Evolutionary conservation across 2,113 vertebrate species (phyloP), one percentile per base, ranked within the genome.

Genomic region (Hystrix cristata): DNA sequence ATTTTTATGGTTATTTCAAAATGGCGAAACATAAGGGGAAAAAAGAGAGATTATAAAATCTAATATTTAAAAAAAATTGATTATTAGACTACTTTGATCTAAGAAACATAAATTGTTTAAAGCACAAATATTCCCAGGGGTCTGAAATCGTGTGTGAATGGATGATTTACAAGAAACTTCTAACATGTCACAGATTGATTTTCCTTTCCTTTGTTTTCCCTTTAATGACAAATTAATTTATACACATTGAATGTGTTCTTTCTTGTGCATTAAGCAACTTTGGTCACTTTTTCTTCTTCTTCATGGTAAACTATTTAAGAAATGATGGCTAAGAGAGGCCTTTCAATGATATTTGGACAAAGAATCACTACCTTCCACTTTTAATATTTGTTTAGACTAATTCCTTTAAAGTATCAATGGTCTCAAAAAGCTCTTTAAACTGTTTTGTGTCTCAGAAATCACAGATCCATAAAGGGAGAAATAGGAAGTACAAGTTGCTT

Each of bases 401-500:
- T 89, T 89, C 3, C 16, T 79, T 95, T 96, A 72, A 87, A 95
- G 84, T 64, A 18, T 60, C n/a, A 93, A 11, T 9, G 12, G 57
- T 64, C 46, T 46, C 19, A n/a, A 11, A 46, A 88, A 97, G 12
- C 38, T 81, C 34, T 48, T 60, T 62, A 69, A 87, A 4, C 25
- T 78, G 25, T 65, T 83, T 92, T 87, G 60, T 87, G 59, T 95
- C 80, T 51, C 29, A 78, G 84, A 80, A 96, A 46, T 59, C 60
- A 93, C 11, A 85, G n/a, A 86, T 34, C 46, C 27, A 15, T 34
- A 23, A 48, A 5, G 27, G 59, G 21, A 7, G 31, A 43, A 69
- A 72, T 64, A 16, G 57, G 31, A 90, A 48, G 10, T 67, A 25
- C 14, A 64, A 60, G 16, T 85, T 7, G 34, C 10, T 53, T 38